These are phyloP conservation scores for Arothron firmamentum DNA, from an alignment of 2,113 vertebrate genomes.

Conservation along the genomic window DNA sequence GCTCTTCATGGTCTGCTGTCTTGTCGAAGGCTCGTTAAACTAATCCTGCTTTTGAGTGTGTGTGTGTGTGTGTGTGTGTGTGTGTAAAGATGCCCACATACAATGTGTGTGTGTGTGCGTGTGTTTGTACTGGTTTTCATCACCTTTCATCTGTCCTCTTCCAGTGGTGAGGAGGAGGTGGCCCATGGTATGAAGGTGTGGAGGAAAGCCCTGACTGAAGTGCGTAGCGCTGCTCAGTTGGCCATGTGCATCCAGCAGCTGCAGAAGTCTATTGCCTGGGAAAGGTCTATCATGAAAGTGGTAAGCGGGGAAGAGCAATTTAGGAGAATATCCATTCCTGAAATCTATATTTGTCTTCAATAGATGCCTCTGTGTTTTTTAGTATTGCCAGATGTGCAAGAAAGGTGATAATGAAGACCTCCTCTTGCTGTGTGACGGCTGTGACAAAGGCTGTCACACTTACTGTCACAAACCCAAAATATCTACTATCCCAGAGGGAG, in stretches of 20 bases:
- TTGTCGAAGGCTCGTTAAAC: constrained; percentile 43
- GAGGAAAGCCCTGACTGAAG: constrained; percentile 91
- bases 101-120: constrained; percentile 13
- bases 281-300: constrained; percentile 99
- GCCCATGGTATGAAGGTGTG: constrained; percentile 96
- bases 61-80: constrained; percentile 2
- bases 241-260: constrained; percentile 98
- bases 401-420: constrained; percentile 98
- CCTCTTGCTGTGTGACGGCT: constrained; percentile 94
- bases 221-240: constrained; percentile 92
- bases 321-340: background rate
- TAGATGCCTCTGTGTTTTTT: constrained; percentile 47
- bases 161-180: constrained; percentile 94
- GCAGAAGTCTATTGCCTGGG: constrained; percentile 99
- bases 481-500: constrained; percentile 92
- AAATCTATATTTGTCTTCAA: constrained; percentile 15
- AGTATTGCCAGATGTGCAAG: constrained; percentile 98
- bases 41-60: constrained; percentile 26
- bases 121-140: constrained; percentile 19
- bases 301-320: constrained; percentile 70
- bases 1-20: constrained; percentile 52
- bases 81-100: background rate
- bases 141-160: constrained; percentile 16
- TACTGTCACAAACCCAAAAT: constrained; percentile 99
- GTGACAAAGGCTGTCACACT: constrained; percentile 98